These are phyloP conservation scores for Axis porcinus DNA, from an alignment of 2,113 vertebrate genomes.

Conservation along the genomic window DNA sequence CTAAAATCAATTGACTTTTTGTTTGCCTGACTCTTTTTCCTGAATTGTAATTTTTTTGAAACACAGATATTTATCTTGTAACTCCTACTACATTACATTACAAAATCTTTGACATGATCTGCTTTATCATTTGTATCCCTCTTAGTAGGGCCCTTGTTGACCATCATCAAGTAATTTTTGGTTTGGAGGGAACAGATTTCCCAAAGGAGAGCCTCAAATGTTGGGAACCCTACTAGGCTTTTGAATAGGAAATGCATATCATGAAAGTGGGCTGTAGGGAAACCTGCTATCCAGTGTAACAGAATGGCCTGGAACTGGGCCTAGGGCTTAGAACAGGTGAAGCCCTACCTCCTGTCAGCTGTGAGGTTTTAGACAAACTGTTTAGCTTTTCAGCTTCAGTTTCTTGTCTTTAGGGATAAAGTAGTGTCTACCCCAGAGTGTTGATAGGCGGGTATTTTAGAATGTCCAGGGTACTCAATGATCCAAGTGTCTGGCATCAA, in stretches of 20 bases:
- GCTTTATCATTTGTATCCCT: not conserved
- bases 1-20: not conserved
- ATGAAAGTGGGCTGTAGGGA: not conserved
- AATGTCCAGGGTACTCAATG: not conserved
- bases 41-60: not conserved
- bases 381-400: not conserved
- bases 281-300: not conserved
- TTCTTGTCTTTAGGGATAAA: not conserved
- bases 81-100: not conserved
- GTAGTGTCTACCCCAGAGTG: not conserved
- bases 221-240: not conserved
- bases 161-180: not conserved
- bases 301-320: not conserved
- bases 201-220: not conserved
- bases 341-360: not conserved
- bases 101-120: not conserved
- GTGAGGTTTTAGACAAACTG: not conserved
- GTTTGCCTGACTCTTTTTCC: not conserved
- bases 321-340: not conserved
- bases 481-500: not conserved
- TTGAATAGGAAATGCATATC: not conserved
- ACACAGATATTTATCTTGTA: not conserved
- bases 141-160: not conserved
- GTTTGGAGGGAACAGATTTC: not conserved
- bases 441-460: not conserved